These are phyloP conservation scores for Tenthredo mesomela DNA, from an alignment of 2,888 invertebrate species.

Conservation along the genomic window DNA sequence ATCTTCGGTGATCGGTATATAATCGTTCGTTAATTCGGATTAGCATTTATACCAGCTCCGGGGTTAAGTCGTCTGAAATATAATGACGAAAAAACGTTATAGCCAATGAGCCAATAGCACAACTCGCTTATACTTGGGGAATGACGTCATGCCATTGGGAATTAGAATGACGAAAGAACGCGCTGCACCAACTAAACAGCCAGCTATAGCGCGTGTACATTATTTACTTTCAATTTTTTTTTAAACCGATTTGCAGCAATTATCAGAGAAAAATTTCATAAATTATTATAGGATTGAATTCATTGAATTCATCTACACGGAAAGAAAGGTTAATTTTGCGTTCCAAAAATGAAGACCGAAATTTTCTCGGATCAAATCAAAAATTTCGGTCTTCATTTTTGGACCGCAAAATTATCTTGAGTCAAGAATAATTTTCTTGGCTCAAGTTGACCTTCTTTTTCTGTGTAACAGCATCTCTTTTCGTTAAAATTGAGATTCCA, in stretches of 20 bases:
- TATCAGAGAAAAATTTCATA: background rate
- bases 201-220: constrained; percentile 1
- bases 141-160: constrained; percentile 17
- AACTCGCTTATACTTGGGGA: background rate
- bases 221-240: constrained; percentile 28
- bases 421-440: no score
- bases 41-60: background rate
- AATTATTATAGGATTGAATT: background rate
- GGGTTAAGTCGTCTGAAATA: background rate
- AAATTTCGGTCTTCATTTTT: no score
- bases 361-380: no score
- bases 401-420: no score
- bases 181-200: constrained; percentile 12
- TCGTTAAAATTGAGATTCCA: background rate
- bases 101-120: background rate
- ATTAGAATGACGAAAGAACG: background rate
- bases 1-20: background rate
- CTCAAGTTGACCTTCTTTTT: no score
- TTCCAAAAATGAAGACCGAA: no score
- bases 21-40: background rate
- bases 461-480: background rate
- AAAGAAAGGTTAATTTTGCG: no score
- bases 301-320: background rate
- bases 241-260: background rate
- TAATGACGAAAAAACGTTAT: background rate